Percentiles rank a stretch among this genome's conserved stretches.
Conservation (phyloP, 1,140 invertebrate species). For the Scaptomyza pallida region DNA sequence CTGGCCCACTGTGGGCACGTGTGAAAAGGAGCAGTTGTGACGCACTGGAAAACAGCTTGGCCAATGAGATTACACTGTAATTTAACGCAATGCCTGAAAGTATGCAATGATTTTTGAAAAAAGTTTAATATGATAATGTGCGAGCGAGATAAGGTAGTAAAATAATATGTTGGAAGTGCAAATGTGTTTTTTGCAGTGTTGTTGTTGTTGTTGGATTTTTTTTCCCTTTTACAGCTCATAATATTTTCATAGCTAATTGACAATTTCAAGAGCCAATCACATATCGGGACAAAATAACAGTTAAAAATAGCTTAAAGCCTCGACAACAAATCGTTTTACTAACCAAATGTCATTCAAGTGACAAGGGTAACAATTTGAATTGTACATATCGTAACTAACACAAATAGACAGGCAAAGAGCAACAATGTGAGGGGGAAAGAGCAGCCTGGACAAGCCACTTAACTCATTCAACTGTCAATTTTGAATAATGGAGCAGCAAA, state of each 20-base stretch:
- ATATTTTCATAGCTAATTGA: constrained; percentile 73
- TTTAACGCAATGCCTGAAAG: constrained; percentile 50
- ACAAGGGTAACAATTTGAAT: constrained; percentile 57
- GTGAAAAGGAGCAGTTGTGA: constrained; percentile 66
- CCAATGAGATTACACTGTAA: constrained; percentile 34
- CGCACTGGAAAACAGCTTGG: constrained; percentile 18
- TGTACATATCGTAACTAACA: constrained; percentile 11
- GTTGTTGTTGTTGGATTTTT: background rate
- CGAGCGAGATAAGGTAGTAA: background rate
- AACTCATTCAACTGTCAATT: constrained; percentile 79
- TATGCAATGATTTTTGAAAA: constrained; percentile 47
- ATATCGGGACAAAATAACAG: constrained; percentile 9
- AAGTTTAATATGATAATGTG: background rate
- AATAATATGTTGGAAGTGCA: background rate
- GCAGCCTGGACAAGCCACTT: constrained; percentile 59
- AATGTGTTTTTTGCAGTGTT: background rate
- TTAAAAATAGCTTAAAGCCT: constrained; percentile 13
- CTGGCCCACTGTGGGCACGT: no score
- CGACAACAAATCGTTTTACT: constrained; percentile 47
- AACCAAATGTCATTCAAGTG: constrained; percentile 55
- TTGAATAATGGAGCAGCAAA: constrained; percentile 80
- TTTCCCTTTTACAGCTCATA: background rate
- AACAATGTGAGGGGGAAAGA: constrained; percentile 5
- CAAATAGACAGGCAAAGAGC: constrained; percentile 42
- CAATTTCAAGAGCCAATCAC: constrained; percentile 45